A percentile compares a stretch with the other conserved stretches of the same genome.
Evolutionary conservation across 2,888 invertebrate species (phyloP).

Genomic region (Leptodirus hochenwartii): DNA sequence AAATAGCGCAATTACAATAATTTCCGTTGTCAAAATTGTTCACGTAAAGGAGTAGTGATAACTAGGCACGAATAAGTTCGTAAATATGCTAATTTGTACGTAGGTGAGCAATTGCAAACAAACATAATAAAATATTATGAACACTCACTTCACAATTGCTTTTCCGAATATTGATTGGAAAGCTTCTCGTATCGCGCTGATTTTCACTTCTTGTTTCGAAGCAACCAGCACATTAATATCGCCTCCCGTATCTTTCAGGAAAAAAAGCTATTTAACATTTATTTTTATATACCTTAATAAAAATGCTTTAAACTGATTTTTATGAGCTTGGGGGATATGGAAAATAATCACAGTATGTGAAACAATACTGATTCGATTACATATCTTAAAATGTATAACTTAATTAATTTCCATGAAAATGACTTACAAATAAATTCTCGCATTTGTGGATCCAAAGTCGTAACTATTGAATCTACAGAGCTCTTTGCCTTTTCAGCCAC

Average conservation of each 20-base stretch:
- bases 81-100: too few relatives aligned
- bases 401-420: conserved; percentile 5
- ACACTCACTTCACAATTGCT: conserved; percentile 52
- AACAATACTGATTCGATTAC: conserved; percentile 5
- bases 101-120: too few relatives aligned
- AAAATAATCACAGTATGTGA: neutral
- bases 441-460: conserved; percentile 80
- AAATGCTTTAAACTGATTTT: too few relatives aligned
- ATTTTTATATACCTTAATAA: too few relatives aligned
- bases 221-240: conserved; percentile 58
- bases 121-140: too few relatives aligned
- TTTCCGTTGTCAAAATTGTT: neutral
- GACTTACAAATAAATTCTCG: conserved; percentile 65
- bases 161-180: conserved; percentile 65
- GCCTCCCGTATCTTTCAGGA: conserved; percentile 70
- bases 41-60: too few relatives aligned
- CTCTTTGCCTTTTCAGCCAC: conserved; percentile 61
- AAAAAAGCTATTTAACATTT: conserved; percentile 20
- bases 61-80: too few relatives aligned
- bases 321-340: neutral
- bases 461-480: conserved; percentile 71
- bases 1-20: conserved; percentile 9
- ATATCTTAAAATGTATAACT: conserved; percentile 2
- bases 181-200: conserved; percentile 59
- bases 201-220: conserved; percentile 57